A percentile compares a stretch with the other conserved stretches of the same genome.
phyloP scores from a whole-genome alignment of 1,140 invertebrate genomes.

The Drosophila micromelanica region DNA sequence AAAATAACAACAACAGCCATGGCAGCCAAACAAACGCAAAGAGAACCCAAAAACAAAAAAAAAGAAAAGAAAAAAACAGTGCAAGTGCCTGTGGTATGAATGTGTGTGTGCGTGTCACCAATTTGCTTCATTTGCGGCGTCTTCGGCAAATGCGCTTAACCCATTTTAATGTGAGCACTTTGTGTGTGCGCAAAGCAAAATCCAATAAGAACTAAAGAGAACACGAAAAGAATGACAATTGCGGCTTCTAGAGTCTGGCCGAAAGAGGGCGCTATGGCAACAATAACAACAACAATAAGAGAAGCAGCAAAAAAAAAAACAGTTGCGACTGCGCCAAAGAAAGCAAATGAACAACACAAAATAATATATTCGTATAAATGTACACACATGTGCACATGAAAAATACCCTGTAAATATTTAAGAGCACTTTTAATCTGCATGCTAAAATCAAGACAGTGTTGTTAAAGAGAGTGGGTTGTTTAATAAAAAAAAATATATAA shows the following conservation, averaged over 20 bases:
- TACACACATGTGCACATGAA: neutral
- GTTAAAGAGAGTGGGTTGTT: no score
- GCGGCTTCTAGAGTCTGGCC: conserved; percentile 15
- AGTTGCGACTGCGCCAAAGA: conserved; percentile 29
- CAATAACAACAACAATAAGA: conserved; percentile 2
- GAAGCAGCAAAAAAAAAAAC: conserved; percentile 1
- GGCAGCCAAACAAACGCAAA: conserved; percentile 44
- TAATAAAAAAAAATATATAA: no score
- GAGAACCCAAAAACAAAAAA: conserved; percentile 15
- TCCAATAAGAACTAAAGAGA: conserved; percentile 52
- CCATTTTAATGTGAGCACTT: conserved; percentile 56
- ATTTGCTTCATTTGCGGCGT: conserved; percentile 38
- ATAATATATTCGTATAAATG: neutral
- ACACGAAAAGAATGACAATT: conserved; percentile 37
- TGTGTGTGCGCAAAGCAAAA: conserved; percentile 38
- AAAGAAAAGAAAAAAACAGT: conserved; percentile 48
- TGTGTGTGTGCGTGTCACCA: conserved; percentile 50
- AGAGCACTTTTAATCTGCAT: neutral
- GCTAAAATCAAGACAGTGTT: no score
- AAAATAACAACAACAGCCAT: conserved; percentile 28
- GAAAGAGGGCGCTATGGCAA: conserved; percentile 30
- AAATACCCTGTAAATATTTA: neutral
- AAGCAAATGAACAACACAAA: conserved; percentile 12
- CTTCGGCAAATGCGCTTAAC: conserved; percentile 63
- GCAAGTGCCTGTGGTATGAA: conserved; percentile 55